These are phyloP conservation scores for Oreochromis grahami DNA, from an alignment of 2,797 vertebrate species.

Conservation along the genomic window DNA sequence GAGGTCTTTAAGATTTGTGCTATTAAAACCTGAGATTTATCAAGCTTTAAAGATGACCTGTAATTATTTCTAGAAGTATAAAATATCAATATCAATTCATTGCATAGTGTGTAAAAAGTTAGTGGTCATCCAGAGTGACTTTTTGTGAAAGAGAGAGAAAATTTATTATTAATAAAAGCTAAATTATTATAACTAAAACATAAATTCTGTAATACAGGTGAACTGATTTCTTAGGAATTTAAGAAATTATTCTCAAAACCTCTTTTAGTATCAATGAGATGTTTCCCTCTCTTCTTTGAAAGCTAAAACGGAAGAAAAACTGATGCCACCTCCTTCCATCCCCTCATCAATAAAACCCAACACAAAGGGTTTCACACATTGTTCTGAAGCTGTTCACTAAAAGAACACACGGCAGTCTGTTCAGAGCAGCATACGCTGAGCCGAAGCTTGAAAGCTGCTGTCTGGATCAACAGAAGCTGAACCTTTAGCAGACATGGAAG, in stretches of 20 bases:
- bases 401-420: background rate
- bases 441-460: background rate
- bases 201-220: background rate
- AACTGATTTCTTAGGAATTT: background rate
- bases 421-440: background rate
- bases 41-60: background rate
- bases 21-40: accelerated
- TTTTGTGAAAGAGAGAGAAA: background rate
- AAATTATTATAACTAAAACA: background rate
- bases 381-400: background rate
- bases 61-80: background rate
- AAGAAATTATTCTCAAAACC: background rate
- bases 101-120: background rate
- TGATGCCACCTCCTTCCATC: background rate
- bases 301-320: background rate
- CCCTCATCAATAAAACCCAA: background rate
- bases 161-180: background rate
- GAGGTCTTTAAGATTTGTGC: background rate
- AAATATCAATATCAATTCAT: background rate
- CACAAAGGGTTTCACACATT: background rate
- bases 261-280: background rate
- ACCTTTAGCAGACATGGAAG: background rate
- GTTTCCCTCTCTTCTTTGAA: background rate
- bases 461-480: background rate
- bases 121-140: background rate